These are phyloP conservation scores for Meiosimyza platycephala DNA, from an alignment of 2,888 invertebrate genomes.

Conservation along the genomic window DNA sequence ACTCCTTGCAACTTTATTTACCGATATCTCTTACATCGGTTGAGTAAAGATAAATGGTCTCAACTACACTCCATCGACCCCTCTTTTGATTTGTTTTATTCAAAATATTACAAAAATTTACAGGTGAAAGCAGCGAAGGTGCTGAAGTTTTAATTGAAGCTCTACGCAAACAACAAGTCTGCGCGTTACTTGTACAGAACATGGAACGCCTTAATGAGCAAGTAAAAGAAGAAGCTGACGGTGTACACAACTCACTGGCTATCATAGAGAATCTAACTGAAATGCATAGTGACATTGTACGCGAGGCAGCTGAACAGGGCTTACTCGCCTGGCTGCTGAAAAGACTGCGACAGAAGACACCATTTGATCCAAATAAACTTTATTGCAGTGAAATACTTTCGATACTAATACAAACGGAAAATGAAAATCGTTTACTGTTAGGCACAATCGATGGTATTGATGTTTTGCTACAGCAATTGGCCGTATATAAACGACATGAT, in stretches of 20 bases:
- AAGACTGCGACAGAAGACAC: constrained; percentile 85
- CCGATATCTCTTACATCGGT: too few relatives aligned
- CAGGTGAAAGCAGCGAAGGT: constrained; percentile 86
- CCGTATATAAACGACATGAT: constrained; percentile 95
- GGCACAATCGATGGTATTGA: constrained; percentile 96
- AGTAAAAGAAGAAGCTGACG: constrained; percentile 94
- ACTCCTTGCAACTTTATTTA: too few relatives aligned
- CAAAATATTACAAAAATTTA: background rate
- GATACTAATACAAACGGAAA: constrained; percentile 91
- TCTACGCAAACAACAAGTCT: constrained; percentile 88
- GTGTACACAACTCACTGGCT: constrained; percentile 91
- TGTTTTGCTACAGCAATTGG: constrained; percentile 92
- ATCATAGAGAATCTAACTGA: constrained; percentile 97
- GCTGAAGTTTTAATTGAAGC: constrained; percentile 89
- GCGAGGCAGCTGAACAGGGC: constrained; percentile 90
- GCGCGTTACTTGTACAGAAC: constrained; percentile 92
- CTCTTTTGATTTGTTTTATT: too few relatives aligned
- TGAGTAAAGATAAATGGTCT: too few relatives aligned
- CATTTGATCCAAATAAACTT: constrained; percentile 94
- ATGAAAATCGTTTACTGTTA: constrained; percentile 81
- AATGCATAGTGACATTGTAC: constrained; percentile 84
- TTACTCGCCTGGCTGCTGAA: constrained; percentile 92
- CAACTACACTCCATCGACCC: too few relatives aligned
- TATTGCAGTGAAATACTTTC: constrained; percentile 97
- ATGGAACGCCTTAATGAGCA: constrained; percentile 92